Evolutionary conservation across 1,140 invertebrate genomes (phyloP), one percentile per base, ranked within the genome.

Genomic region (Brachionus calyciflorus): DNA sequence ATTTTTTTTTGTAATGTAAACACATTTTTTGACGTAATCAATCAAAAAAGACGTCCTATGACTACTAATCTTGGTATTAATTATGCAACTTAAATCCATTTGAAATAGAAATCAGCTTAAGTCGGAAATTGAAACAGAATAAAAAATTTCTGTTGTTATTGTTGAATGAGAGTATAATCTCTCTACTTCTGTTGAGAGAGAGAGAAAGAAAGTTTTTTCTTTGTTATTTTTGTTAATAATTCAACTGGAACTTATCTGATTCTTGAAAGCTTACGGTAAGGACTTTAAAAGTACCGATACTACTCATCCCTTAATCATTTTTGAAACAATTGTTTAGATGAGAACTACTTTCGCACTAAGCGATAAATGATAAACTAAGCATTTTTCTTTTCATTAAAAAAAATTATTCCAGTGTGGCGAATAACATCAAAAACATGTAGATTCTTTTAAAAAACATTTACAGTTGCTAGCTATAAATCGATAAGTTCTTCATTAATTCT

Each of bases 391-490:
- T 55, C 33, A 33, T 37, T 37, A 33, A 60, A 60, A 33, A n/a
- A 60, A 33, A 9, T 60, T 40, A 40, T 28, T 60, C 17, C 55
- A 60, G 14, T 21, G 33, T 21, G 55, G n/a, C 55, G 55, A 60
- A 60, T 10, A 21, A 60, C 40, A 44, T 65, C 60, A 65, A 65
- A 46, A n/a, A n/a, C n/a, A n/a, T n/a, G n/a, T n/a, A n/a, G n/a
- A n/a, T n/a, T n/a, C n/a, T n/a, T n/a, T n/a, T 19, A 44, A 44
- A 65, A 41, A 19, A 7, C 4, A 12, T 44, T 41, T 41, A 26
- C 60, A 65, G 33, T 65, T 65, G 60, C 60, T 41, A 65, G 60
- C 40, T 44, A 65, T 65, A 44, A 65, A 65, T 65, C 55, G 55
- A 60, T 60, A 60, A 60, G 55, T 17, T 60, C n/a, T n/a, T n/a